phyloP scores from a whole-genome alignment of 2,113 vertebrate species.

The Forbesichthys papilliferus region DNA sequence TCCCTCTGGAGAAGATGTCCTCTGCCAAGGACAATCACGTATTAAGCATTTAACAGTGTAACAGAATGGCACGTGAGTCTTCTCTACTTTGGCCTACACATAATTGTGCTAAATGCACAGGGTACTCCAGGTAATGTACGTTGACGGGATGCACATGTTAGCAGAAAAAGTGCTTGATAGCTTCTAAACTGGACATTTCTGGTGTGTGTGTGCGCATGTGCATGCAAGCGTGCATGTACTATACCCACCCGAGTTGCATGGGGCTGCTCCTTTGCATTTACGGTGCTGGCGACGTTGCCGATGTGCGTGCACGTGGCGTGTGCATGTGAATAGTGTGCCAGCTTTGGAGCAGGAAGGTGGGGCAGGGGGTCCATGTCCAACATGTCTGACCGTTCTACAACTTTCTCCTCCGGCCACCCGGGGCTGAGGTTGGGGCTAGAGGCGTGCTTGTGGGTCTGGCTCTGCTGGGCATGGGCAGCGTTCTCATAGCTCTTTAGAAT shows the following conservation, averaged over 20 bases:
- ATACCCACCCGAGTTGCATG: slow-evolving; percentile 71
- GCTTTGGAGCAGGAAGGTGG: slow-evolving; percentile 44
- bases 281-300: slow-evolving; percentile 49
- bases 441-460: slow-evolving; percentile 51
- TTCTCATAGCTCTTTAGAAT: slow-evolving; percentile 90
- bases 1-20: slow-evolving; percentile 58
- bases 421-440: slow-evolving; percentile 43
- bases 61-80: slow-evolving; percentile 40
- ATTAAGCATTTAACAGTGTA: slow-evolving; percentile 49
- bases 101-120: slow-evolving; percentile 3
- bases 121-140: slow-evolving; percentile 22
- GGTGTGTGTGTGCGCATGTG: slow-evolving; percentile 9
- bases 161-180: background rate
- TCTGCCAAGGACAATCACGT: slow-evolving; percentile 58
- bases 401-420: slow-evolving; percentile 57
- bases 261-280: slow-evolving; percentile 49
- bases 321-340: slow-evolving; percentile 67
- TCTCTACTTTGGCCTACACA: slow-evolving; percentile 28
- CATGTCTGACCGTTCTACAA: slow-evolving; percentile 77
- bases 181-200: background rate
- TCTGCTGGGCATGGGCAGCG: slow-evolving; percentile 66
- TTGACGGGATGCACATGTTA: background rate
- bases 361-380: slow-evolving; percentile 72
- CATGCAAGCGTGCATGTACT: slow-evolving; percentile 10
- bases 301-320: slow-evolving; percentile 67